Evolutionary conservation across 1,140 invertebrate species (phyloP).

Genomic region (Zaprionus africanus): DNA sequence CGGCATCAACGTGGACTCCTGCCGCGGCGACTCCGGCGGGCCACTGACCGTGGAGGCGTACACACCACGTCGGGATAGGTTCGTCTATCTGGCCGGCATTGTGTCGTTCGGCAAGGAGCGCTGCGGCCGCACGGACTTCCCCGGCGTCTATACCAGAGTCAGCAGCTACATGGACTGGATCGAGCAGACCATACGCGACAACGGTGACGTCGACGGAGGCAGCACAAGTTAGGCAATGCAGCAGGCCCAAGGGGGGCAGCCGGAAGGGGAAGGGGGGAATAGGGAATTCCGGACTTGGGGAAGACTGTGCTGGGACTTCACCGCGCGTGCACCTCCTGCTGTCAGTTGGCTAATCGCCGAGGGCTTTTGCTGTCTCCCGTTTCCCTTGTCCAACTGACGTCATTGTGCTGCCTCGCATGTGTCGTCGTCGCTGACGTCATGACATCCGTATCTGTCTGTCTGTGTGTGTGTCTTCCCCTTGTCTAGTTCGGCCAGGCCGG

Average conservation of each 20-base stretch:
- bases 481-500: not conserved
- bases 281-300: not conserved
- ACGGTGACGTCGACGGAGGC: constrained; percentile 15
- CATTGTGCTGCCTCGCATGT: not conserved
- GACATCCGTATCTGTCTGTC: not conserved
- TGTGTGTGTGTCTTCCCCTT: not conserved
- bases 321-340: not conserved
- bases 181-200: constrained; percentile 46
- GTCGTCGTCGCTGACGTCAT: not conserved
- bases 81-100: constrained; percentile 58
- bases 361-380: not conserved
- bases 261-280: not conserved
- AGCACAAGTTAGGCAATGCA: not conserved
- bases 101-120: constrained; percentile 50
- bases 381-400: not conserved
- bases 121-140: constrained; percentile 48
- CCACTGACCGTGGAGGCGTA: constrained; percentile 59
- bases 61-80: constrained; percentile 39
- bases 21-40: constrained; percentile 70
- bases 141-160: constrained; percentile 61
- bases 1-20: constrained; percentile 57
- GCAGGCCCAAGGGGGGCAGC: not conserved
- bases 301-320: not conserved
- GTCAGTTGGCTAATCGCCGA: not conserved
- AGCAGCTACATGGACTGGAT: constrained; percentile 66